A percentile compares a stretch with the other conserved stretches of the same genome.
These are phyloP conservation scores for Brachyhypopomus occidentalis DNA, from an alignment of 2,113 vertebrate species.

Conservation along the genomic window DNA sequence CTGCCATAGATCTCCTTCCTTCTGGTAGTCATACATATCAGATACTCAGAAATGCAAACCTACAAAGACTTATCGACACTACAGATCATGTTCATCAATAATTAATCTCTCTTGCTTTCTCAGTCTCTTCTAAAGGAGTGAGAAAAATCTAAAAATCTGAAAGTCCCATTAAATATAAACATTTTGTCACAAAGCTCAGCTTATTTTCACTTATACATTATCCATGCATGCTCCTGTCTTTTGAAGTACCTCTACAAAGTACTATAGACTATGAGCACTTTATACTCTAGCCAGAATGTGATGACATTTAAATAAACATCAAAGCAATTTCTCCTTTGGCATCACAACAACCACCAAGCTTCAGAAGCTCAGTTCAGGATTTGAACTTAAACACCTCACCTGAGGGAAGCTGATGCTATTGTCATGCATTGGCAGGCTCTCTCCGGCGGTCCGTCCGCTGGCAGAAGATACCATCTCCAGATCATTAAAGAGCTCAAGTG, in stretches of 20 bases:
- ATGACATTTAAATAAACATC: slow-evolving; percentile 8
- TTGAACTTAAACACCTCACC: slow-evolving; percentile 63
- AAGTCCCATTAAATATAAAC: not conserved
- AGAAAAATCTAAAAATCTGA: not conserved
- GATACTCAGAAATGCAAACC: not conserved
- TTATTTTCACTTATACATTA: not conserved
- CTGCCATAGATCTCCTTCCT: not conserved
- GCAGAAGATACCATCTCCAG: slow-evolving; percentile 62
- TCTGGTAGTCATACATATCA: not conserved
- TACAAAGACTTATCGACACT: not conserved
- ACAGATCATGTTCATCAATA: slow-evolving; percentile 22
- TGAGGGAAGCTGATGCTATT: slow-evolving; percentile 53
- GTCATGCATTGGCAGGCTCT: slow-evolving; percentile 54
- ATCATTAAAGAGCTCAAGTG: slow-evolving; percentile 38
- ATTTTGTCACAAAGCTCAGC: not conserved
- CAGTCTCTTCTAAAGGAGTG: too few relatives aligned
- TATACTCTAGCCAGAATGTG: not conserved
- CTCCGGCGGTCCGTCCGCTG: slow-evolving; percentile 52
- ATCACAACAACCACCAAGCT: not conserved
- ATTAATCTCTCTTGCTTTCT: not conserved
- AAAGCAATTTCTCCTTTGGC: not conserved
- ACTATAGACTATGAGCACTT: not conserved
- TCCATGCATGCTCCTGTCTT: not conserved
- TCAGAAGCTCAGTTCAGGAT: not conserved
- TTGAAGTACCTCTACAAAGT: not conserved